Evolutionary conservation across 2,113 vertebrate species (phyloP), one percentile per base, ranked within the genome.

Genomic region (Ascaphus truei): DNA sequence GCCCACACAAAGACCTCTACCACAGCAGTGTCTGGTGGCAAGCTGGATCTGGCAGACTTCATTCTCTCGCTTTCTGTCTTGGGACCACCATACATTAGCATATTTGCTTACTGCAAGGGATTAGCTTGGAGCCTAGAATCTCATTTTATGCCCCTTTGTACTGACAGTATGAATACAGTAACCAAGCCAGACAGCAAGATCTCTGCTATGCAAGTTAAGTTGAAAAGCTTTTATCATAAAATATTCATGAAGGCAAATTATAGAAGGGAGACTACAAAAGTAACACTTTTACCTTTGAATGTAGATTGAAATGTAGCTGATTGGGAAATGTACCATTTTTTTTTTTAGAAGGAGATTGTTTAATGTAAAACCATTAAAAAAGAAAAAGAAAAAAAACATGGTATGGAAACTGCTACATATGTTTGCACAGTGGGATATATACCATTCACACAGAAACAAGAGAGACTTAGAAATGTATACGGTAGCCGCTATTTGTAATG

Each of bases 41-140:
- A 36, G 41, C 65, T 48, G 52, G 18, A 57, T 36, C 52, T 58
- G 27, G 64, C 64, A 68, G 52, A 13, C 39, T 47, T 26, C 10
- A 16, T 33, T 58, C 41, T n/a, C 33, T 26, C 1, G 34, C 33
- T 41, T 31, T 66, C 50, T 65, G 18, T 66, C 25, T 13, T 31
- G 39, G 53, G 53, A 48, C 31, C 31, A 10, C 39, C 20, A 31
- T n/a, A 48, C 65, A 68, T 68, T 68, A 68, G 29, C 65, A 68
- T 58, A 57, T 58, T 56, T 36, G 65, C 53, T 68, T 68, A 68
- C 39, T 58, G 53, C 25, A 27, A 48, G 18, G 53, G 65, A 68
- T 68, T 68, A 68, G 65, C 29, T 13, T 36, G 41, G 53, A 68
- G 65, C 29, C 39, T 47, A 39, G 53, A 68, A 68, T 68, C 65